Conservation (phyloP, 2,797 vertebrate genomes). For the Argentina silus region DNA sequence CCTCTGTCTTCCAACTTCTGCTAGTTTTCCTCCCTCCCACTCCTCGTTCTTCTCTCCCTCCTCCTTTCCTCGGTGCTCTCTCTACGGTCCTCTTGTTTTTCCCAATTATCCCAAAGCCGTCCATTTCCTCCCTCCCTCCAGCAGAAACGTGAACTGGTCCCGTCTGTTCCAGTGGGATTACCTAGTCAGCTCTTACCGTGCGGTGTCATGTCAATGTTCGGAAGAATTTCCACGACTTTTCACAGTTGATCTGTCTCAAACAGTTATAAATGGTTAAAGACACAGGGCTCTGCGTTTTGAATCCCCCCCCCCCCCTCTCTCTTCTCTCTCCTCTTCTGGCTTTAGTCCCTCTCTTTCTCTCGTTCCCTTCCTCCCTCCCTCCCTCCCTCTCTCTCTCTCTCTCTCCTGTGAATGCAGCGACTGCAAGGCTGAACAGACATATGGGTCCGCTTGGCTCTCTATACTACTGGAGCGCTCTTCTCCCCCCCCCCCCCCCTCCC, state of each 20-base stretch:
- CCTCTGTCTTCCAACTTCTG: neutral
- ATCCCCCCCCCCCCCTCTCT: too few relatives aligned
- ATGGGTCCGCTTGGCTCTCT: neutral
- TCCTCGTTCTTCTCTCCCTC: neutral
- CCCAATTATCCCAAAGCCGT: neutral
- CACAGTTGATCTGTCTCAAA: too few relatives aligned
- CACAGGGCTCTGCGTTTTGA: too few relatives aligned
- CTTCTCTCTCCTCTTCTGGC: neutral
- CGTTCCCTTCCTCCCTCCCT: neutral
- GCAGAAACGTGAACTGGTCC: neutral
- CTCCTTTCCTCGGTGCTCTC: neutral
- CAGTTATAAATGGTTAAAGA: too few relatives aligned
- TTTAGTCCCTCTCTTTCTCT: neutral
- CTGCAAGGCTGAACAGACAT: conserved; percentile 1
- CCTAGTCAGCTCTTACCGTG: too few relatives aligned
- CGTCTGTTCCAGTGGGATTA: too few relatives aligned
- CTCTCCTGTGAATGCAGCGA: neutral
- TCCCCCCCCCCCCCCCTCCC: neutral
- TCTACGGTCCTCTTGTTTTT: too few relatives aligned
- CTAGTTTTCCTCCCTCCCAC: neutral
- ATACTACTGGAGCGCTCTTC: neutral
- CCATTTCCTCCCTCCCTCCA: neutral
- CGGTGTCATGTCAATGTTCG: too few relatives aligned
- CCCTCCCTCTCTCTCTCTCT: neutral
- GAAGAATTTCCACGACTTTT: too few relatives aligned